These are phyloP conservation scores for Pithys albifrons DNA, from an alignment of 2,113 vertebrate genomes.

Conservation along the genomic window DNA sequence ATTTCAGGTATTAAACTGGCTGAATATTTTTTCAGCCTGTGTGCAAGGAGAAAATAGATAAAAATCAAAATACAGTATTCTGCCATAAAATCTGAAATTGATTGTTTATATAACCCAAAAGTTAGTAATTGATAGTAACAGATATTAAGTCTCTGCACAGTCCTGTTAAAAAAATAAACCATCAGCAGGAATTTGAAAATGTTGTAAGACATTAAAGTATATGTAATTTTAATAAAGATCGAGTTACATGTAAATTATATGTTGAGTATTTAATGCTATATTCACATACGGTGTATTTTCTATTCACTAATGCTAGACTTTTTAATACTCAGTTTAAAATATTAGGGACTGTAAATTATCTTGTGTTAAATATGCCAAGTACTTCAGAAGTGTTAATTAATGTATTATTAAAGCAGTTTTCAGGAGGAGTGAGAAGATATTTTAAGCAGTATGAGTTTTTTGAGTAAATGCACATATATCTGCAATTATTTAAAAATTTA, in stretches of 20 bases:
- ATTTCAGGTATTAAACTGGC: not conserved
- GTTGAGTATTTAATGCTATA: constrained; percentile 35
- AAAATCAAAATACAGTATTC: not conserved
- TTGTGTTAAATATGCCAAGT: constrained; percentile 67
- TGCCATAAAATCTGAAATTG: not conserved
- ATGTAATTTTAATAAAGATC: constrained; percentile 15
- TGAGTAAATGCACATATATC: not conserved
- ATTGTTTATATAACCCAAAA: not conserved
- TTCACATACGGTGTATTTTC: constrained; percentile 38
- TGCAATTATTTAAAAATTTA: not conserved
- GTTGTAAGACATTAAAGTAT: not conserved
- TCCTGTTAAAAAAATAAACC: not conserved
- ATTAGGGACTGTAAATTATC: constrained; percentile 72
- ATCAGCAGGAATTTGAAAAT: not conserved
- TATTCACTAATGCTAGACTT: constrained; percentile 27
- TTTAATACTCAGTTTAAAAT: constrained; percentile 70
- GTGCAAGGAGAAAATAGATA: not conserved
- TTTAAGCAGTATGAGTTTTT: constrained; percentile 26
- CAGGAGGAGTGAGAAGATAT: constrained; percentile 42
- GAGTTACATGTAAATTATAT: constrained; percentile 3
- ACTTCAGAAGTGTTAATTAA: constrained; percentile 74
- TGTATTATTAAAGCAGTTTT: constrained; percentile 69
- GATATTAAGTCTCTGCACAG: not conserved
- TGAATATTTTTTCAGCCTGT: constrained; percentile 1
- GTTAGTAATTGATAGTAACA: not conserved